Percentiles rank a stretch among this genome's conserved stretches.
Conservation (phyloP, 2,113 vertebrate genomes). For the Microcebus griseorufus region DNA sequence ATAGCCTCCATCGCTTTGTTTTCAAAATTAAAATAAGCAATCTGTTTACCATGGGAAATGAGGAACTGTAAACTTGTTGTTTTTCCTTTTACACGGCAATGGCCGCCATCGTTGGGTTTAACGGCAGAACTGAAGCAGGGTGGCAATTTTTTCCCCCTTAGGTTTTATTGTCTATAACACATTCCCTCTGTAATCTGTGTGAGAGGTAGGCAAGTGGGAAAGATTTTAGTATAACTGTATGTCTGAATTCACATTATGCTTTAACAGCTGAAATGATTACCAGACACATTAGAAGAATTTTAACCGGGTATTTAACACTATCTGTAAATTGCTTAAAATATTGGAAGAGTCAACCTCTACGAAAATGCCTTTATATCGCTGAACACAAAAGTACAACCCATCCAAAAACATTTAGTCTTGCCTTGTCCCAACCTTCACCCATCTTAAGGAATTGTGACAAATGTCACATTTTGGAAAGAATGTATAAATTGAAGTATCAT, state of each 20-base stretch:
- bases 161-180: slow-evolving; percentile 85
- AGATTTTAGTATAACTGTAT: slow-evolving; percentile 77
- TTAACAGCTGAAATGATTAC: slow-evolving; percentile 82
- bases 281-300: slow-evolving; percentile 78
- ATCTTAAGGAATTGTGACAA: neutral
- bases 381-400: slow-evolving; percentile 6
- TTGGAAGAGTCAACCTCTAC: slow-evolving; percentile 53
- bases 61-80: slow-evolving; percentile 86
- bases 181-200: slow-evolving; percentile 78
- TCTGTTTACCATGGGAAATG: slow-evolving; percentile 89
- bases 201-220: slow-evolving; percentile 82
- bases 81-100: slow-evolving; percentile 81
- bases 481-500: neutral
- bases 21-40: slow-evolving; percentile 91
- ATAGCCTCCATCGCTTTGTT: slow-evolving; percentile 85
- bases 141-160: slow-evolving; percentile 72
- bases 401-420: neutral
- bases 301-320: slow-evolving; percentile 79
- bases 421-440: neutral
- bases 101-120: slow-evolving; percentile 81
- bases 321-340: slow-evolving; percentile 72
- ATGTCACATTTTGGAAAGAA: neutral
- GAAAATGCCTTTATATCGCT: neutral
- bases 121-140: slow-evolving; percentile 79
- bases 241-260: slow-evolving; percentile 78